A percentile compares a stretch with the other conserved stretches of the same genome.
These are phyloP conservation scores for Listronotus bonariensis DNA, from an alignment of 1,140 invertebrate species.

Conservation along the genomic window DNA sequence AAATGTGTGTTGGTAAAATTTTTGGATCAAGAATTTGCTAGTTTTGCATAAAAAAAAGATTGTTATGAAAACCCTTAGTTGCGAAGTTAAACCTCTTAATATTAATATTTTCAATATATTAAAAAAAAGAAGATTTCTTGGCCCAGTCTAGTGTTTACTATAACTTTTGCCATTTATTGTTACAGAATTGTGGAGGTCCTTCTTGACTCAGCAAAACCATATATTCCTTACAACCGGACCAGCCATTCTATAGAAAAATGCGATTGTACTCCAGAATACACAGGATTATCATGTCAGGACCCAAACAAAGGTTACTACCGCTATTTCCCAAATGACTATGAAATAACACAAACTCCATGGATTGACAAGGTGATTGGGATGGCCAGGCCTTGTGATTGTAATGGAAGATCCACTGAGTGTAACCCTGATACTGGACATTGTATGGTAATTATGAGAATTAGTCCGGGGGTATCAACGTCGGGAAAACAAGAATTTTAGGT, in stretches of 20 bases:
- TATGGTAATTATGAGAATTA: conserved; percentile 61
- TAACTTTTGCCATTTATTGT: too few species aligned
- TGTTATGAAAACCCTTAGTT: too few species aligned
- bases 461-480: too few species aligned
- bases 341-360: conserved; percentile 57
- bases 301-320: conserved; percentile 86
- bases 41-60: too few species aligned
- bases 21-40: too few species aligned
- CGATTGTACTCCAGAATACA: conserved; percentile 78
- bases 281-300: conserved; percentile 83
- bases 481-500: too few species aligned
- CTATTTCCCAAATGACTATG: conserved; percentile 45
- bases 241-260: conserved; percentile 88
- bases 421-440: conserved; percentile 87
- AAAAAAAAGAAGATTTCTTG: too few species aligned
- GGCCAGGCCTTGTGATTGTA: conserved; percentile 81
- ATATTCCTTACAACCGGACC: conserved; percentile 61
- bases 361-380: conserved; percentile 79
- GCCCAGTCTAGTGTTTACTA: too few species aligned
- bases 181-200: conserved; percentile 41
- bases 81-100: too few species aligned
- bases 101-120: too few species aligned
- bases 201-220: conserved; percentile 64
- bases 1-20: too few species aligned
- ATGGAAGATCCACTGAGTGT: conserved; percentile 77